Percentiles rank a stretch among this genome's conserved stretches.
Evolutionary conservation across 2,113 vertebrate genomes (phyloP).

Genomic region (Terrapene triunguis): DNA sequence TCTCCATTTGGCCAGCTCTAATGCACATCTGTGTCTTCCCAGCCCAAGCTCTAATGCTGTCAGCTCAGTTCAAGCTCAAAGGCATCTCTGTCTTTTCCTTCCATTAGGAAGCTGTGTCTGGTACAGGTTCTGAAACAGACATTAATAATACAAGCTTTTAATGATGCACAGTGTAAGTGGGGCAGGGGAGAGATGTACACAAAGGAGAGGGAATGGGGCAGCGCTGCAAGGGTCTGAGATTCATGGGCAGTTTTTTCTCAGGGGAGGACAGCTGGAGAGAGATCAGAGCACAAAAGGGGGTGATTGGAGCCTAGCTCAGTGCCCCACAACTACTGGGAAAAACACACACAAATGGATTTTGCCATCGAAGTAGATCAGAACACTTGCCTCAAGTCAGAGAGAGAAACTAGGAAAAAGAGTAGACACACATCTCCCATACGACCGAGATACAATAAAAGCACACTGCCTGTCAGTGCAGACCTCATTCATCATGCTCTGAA

Average conservation of each 20-base stretch:
- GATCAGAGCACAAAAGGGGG: background rate
- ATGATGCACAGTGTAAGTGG: accelerated
- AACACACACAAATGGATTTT: background rate
- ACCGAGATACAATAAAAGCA: background rate
- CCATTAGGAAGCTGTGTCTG: background rate
- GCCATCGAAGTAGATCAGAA: background rate
- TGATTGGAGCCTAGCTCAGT: background rate
- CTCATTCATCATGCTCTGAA: background rate
- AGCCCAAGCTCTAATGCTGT: background rate
- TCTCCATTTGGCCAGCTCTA: background rate
- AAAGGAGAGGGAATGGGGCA: background rate
- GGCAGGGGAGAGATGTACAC: background rate
- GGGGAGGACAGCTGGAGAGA: background rate
- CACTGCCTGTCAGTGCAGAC: too few relatives aligned
- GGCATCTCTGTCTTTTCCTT: background rate
- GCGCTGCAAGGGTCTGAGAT: accelerated
- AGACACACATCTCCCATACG: background rate
- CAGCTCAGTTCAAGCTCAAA: background rate
- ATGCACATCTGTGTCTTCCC: background rate
- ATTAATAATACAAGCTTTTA: background rate
- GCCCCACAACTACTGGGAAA: background rate
- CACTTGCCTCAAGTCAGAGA: background rate
- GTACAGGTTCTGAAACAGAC: background rate
- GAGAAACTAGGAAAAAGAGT: background rate
- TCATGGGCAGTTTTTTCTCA: background rate